Base-by-base conservation (phyloP, 2,113 vertebrate species). In the Sinocyclocheilus maitianheensis region DNA sequence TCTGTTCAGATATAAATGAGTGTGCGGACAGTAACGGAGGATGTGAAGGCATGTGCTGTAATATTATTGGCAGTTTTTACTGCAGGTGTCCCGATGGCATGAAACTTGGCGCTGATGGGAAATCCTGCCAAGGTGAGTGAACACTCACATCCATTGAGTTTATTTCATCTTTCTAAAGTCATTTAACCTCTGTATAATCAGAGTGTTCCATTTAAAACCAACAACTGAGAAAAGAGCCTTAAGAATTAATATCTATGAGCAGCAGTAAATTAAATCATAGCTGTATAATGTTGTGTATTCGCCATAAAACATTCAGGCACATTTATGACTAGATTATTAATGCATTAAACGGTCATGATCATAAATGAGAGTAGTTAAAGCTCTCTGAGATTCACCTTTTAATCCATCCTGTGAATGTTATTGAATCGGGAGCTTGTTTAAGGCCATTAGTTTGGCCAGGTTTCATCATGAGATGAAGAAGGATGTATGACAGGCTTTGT, bases 11-110 rank as follows among this genome's bases (percentile, higher is more conserved):
- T 89, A 90, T 96, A 80, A 97, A 97, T 0, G 96, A 98, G 94
- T 97, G 97, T 88, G 87, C 91, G 37, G 58, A 46, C 12, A 93
- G 85, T 79, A 94, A 95, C 0, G 96, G 95, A 0, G 95, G 94
- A 87, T 98, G 97, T 88, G 94, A 94, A 2, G 93, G 91, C 11
- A 91, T 89, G 72, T 97, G 96, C 90, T 97, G 93, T 89, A 97
- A 97, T 88, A 97, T 95, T 65, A 89, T 97, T 1, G 96, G 97
- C 91, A 97, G 96, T 93, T 98, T 93, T 91, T 95, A 96, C 94
- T 97, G 96, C 94, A 96, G 94, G 87, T 97, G 96, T 90, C 95
- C 96, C 69, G 91, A 94, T 87, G 96, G 97, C 89, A 95, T 93
- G 84, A 94, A 89, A 77, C 94, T 98, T 86, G 91, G 90, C 48